Evolutionary conservation across 64 coral and sea anemone genomes (phyloP), one percentile per base, ranked within the genome.

Genomic region (Astreopora myriophthalma): DNA sequence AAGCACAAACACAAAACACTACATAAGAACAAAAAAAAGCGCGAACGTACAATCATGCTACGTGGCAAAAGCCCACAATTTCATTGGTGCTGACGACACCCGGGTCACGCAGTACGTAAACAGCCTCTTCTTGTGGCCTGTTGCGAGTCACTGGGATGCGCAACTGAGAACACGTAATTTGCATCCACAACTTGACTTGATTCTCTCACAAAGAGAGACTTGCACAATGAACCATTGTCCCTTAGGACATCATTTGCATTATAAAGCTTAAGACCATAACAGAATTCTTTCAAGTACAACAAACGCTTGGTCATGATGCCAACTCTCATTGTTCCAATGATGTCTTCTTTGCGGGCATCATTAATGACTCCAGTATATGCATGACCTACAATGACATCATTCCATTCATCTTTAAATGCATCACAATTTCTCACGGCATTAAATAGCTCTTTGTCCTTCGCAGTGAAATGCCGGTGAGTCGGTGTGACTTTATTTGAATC

Each of bases 71-170:
- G n/a, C n/a, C n/a, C n/a, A n/a, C n/a, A n/a, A n/a, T n/a, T n/a
- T n/a, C n/a, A n/a, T n/a, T n/a, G n/a, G n/a, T n/a, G n/a, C n/a
- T n/a, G n/a, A n/a, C n/a, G n/a, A n/a, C n/a, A n/a, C n/a, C n/a
- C n/a, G n/a, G n/a, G n/a, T n/a, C n/a, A n/a, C n/a, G n/a, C n/a
- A n/a, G n/a, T n/a, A n/a, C n/a, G n/a, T n/a, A n/a, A n/a, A n/a
- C n/a, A n/a, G n/a, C n/a, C 34, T 94, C 92, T 85, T 86, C 77
- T 94, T 66, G 86, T 73, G 71, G 5, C 76, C 42, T 78, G n/a
- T n/a, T n/a, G n/a, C n/a, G 49, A 94, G 75, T 52, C 89, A 28
- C 75, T 51, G 44, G 92, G 86, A 28, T 70, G n/a, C 92, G 89
- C 32, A 13, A 89, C 22, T 20, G 78, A 89, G 28, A 94, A 31